Evolutionary conservation across 2,113 vertebrate genomes (phyloP).

Genomic region (Cochlearius cochlearius): DNA sequence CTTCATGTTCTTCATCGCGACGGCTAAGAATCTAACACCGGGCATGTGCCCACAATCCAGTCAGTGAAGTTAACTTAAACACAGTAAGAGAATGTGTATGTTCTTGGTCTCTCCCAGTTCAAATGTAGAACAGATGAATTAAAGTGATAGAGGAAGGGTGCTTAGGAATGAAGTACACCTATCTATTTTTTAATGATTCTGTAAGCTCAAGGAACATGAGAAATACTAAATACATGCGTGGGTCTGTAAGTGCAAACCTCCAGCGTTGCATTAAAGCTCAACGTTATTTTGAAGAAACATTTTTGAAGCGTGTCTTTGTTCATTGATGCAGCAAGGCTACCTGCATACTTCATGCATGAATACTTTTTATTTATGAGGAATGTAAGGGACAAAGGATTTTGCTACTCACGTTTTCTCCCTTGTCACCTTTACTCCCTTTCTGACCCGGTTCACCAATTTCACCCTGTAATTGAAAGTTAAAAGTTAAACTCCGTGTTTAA

Average conservation of each 20-base stretch:
- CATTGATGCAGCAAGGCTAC: not conserved
- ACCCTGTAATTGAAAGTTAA: conserved; percentile 80
- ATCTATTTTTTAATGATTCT: not conserved
- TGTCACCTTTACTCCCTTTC: conserved; percentile 96
- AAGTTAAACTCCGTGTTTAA: conserved; percentile 28
- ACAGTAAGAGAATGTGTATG: not conserved
- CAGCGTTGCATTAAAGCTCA: not conserved
- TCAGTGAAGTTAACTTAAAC: not conserved
- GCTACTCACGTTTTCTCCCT: conserved; percentile 91
- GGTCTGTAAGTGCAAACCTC: not conserved
- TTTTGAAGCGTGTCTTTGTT: not conserved
- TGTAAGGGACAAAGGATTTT: not conserved
- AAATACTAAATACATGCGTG: not conserved
- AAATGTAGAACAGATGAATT: not conserved
- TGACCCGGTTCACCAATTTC: conserved; percentile 96
- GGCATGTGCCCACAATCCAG: not conserved
- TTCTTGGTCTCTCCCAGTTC: not conserved
- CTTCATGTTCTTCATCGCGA: not conserved
- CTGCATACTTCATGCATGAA: not conserved
- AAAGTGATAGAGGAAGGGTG: not conserved
- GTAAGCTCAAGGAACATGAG: not conserved
- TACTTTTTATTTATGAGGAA: not conserved
- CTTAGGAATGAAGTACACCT: not conserved
- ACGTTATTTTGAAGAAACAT: not conserved
- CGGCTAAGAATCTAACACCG: not conserved